Evolutionary conservation across 2,113 vertebrate species (phyloP), one percentile per base, ranked within the genome.

Genomic region (Rutilus rutilus): DNA sequence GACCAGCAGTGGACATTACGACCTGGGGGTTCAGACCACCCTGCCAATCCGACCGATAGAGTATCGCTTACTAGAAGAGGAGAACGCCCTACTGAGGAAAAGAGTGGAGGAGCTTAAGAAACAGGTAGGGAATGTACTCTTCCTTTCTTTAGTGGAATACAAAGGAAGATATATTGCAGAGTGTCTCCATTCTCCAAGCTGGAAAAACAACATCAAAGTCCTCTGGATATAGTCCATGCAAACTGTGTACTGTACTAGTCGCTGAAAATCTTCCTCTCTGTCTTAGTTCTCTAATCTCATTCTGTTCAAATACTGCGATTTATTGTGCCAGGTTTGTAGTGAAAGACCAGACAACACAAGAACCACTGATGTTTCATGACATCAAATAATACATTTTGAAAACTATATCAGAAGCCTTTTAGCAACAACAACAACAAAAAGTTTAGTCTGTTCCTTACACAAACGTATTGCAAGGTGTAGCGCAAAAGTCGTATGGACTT

Each of bases 91-190:
- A 91, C 95, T 99, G 88, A 94, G 98, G 81, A 99, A 97, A 36
- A 96, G 98, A 3, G 96, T 99, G 54, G 98, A 99, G 87, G 98
- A 99, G 83, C 92, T 99, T 12, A 99, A 98, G 92, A 99, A 99
- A 86, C 95, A 96, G 95, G 95, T 95, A 52, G 50, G 50, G 47
- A 89, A 65, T 30, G 14, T 17, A 65, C 27, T 10, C 23, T 60
- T 64, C 60, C 60, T 64, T 64, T 62, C 60, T 62, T 64, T 11
- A 64, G 23, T 62, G n/a, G n/a, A 25, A 62, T 62, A 60, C 23
- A n/a, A 23, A 60, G 59, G n/a, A 62, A 62, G 59, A 60, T 60
- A 9, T 1, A 62, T 5, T n/a, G 23, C 23, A 47, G 45, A 50
- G 47, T 60, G 23, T 60, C 9, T 60, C 57, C 39, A 39, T 9